Conservation (phyloP, 2,888 invertebrate species). For the Epinotia ramella region DNA sequence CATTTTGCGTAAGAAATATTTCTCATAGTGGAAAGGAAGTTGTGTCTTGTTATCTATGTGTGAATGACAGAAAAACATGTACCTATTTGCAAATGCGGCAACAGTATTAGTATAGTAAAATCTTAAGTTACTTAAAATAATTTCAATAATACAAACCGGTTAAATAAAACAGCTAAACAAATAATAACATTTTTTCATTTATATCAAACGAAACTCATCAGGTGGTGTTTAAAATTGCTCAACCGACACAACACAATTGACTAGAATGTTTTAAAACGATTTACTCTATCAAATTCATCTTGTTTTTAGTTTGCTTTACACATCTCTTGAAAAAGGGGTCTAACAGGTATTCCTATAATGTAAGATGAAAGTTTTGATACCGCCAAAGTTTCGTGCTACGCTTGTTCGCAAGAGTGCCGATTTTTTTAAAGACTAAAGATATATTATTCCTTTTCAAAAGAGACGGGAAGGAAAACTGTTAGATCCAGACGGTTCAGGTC, state of each 20-base stretch:
- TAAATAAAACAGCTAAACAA: slow-evolving; percentile 12
- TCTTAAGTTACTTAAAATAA: not conserved
- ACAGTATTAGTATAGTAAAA: not conserved
- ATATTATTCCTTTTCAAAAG: not conserved
- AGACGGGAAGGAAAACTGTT: not conserved
- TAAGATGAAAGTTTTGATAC: too few species aligned
- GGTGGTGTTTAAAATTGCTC: not conserved
- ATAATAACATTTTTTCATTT: slow-evolving; percentile 3
- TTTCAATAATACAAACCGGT: not conserved
- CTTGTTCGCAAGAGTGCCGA: too few species aligned
- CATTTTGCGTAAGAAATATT: not conserved
- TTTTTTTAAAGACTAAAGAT: too few species aligned
- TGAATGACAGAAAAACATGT: not conserved
- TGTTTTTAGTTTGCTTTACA: too few species aligned
- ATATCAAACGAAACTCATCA: not conserved
- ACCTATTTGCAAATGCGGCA: not conserved
- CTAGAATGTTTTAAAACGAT: too few species aligned
- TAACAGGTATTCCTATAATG: too few species aligned
- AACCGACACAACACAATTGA: too few species aligned
- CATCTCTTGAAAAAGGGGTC: too few species aligned
- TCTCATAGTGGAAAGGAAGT: not conserved
- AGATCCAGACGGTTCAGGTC: not conserved
- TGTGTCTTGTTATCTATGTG: not conserved
- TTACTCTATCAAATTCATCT: too few species aligned
- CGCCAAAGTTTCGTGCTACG: too few species aligned